These are phyloP conservation scores for Serinus canaria DNA, from an alignment of 2,113 vertebrate species.

Conservation along the genomic window DNA sequence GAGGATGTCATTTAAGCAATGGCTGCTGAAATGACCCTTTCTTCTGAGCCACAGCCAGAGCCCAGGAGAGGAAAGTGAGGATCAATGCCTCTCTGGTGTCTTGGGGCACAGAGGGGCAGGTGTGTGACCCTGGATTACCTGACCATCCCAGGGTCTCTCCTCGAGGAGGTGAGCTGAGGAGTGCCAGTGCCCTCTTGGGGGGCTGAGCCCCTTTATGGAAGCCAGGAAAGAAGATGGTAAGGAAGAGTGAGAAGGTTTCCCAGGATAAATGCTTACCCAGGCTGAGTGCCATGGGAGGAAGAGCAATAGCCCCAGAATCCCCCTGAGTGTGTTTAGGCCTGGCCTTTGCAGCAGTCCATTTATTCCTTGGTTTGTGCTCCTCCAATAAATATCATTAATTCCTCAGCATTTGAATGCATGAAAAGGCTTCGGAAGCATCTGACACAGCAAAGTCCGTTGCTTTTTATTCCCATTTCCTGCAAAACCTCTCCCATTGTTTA, in stretches of 20 bases:
- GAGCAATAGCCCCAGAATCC: neutral
- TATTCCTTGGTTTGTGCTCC: neutral
- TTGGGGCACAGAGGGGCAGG: neutral
- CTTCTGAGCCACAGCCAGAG: neutral
- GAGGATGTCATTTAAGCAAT: neutral
- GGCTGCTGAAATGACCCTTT: neutral
- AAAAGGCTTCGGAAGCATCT: neutral
- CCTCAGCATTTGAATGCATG: neutral
- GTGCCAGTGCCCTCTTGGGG: neutral
- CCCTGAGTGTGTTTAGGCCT: neutral
- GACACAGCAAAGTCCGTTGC: neutral
- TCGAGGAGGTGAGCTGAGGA: neutral
- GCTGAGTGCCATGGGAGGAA: neutral
- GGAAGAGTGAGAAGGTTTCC: neutral
- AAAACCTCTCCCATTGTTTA: neutral
- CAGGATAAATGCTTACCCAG: neutral
- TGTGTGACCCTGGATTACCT: neutral
- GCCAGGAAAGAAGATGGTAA: neutral
- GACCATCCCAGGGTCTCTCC: neutral
- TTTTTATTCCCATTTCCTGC: neutral
- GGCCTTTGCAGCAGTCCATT: neutral
- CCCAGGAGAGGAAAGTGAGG: neutral
- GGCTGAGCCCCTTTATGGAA: neutral
- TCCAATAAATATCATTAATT: neutral
- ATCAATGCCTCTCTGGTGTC: neutral